These are phyloP conservation scores for Atrina japonica DNA, from an alignment of 2,888 invertebrate genomes.

Conservation along the genomic window DNA sequence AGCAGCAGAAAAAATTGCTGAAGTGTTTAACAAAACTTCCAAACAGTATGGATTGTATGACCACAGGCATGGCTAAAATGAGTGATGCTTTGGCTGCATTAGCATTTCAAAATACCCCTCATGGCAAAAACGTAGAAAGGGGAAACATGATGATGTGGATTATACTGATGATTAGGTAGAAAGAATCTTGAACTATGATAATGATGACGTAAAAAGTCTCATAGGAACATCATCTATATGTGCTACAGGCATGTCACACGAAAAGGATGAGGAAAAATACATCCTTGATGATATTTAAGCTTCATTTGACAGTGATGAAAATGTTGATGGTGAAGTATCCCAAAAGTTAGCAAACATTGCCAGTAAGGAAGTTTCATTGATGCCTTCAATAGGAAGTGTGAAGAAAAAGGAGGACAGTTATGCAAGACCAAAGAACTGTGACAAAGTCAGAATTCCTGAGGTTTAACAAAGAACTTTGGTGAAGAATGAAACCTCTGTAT, in stretches of 20 bases:
- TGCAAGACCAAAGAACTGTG: conserved; percentile 7
- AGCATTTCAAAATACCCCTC: not conserved
- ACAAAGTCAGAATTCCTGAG: not conserved
- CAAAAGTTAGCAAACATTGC: too few relatives aligned
- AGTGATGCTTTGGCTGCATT: not conserved
- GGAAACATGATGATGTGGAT: not conserved
- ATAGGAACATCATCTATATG: too few relatives aligned
- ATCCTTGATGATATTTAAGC: not conserved
- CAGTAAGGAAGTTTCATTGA: not conserved
- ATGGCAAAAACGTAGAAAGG: not conserved
- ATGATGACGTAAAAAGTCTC: not conserved
- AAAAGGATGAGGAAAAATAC: not conserved
- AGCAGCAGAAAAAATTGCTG: too few relatives aligned
- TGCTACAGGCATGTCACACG: too few relatives aligned
- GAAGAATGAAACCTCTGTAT: too few relatives aligned
- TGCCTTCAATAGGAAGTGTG: not conserved
- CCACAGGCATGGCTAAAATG: conserved; percentile 4
- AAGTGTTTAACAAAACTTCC: too few relatives aligned
- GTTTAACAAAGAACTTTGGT: conserved; percentile 11
- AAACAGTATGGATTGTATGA: conserved; percentile 7
- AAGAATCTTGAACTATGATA: not conserved
- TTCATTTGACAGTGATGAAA: conserved; percentile 6
- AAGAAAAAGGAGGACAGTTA: conserved; percentile 2
- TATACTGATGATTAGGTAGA: not conserved
- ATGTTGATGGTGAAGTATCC: not conserved